Evolutionary conservation across 2,888 invertebrate species (phyloP), one percentile per base, ranked within the genome.

Genomic region (Epistrophella euchroma): DNA sequence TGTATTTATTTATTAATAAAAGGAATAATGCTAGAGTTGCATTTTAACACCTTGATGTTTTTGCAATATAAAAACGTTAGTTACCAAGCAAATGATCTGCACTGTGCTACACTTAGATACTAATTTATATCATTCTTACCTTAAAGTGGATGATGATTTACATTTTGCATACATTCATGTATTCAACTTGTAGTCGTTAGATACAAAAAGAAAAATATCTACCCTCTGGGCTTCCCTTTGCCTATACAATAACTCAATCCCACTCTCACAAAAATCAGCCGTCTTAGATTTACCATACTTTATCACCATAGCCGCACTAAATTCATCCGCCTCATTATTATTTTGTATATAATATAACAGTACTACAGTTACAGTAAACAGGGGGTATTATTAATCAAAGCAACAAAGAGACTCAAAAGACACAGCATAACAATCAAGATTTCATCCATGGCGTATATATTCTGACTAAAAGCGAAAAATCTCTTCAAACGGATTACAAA

Each of bases 401-500:
- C 68, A 81, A 85, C 85, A 81, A 85, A 85, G 81, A 72, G 70
- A 70, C 72, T 60, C 56, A 76, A 72, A 81, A 82, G 71, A 71
- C 52, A 72, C 37, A 82, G 43, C 72, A 81, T 80, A 81, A 81
- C 85, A 81, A 85, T 85, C 81, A 85, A 76, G 81, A 68, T 47
- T 68, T 47, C 85, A 80, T 76, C 85, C 72, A 77, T 77, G 89
- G 90, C 88, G 89, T 91, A 91, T 91, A 91, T 89, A 91, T 90
- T 89, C 90, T 81, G 90, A 90, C 89, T 89, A 88, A 88, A 89
- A 89, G 88, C 89, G 88, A 89, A 89, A 89, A 90, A 91, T 88
- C 89, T 89, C 91, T 89, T 91, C 91, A 91, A 91, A 91, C 91
- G 91, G 91, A 89, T 90, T 91, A 90, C 90, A 88, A 90, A 90